A percentile compares a stretch with the other conserved stretches of the same genome.
These are phyloP conservation scores for Yoshiicerus persimilis DNA, from an alignment of 1,140 invertebrate species.

Conservation along the genomic window DNA sequence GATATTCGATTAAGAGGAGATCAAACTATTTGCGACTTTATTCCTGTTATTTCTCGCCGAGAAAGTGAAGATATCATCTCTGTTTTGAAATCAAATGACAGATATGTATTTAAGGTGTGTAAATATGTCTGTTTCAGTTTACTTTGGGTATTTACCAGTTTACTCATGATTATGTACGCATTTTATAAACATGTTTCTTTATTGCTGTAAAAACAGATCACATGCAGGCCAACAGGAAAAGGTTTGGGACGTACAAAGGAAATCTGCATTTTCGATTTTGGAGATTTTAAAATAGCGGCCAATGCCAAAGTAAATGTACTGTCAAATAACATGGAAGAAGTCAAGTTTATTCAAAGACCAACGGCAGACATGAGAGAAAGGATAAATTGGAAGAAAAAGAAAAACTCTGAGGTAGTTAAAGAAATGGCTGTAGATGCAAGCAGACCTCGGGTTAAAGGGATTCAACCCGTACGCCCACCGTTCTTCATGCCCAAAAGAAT, in stretches of 20 bases:
- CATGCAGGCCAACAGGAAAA: not conserved
- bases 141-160: not conserved
- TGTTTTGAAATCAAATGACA: not conserved
- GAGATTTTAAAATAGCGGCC: slow-evolving; percentile 61
- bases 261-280: slow-evolving; percentile 62
- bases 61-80: not conserved
- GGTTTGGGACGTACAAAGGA: slow-evolving; percentile 62
- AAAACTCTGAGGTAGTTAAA: slow-evolving; percentile 53
- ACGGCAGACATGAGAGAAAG: slow-evolving; percentile 60
- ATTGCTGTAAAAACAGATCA: not conserved
- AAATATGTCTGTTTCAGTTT: not conserved
- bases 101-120: not conserved
- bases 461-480: slow-evolving; percentile 21
- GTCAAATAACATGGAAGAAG: not conserved
- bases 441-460: not conserved
- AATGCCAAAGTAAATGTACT: slow-evolving; percentile 58
- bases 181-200: not conserved
- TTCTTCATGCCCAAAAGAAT: slow-evolving; percentile 49
- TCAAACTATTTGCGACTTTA: slow-evolving; percentile 16
- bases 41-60: not conserved
- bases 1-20: not conserved
- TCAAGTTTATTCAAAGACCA: slow-evolving; percentile 44
- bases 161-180: not conserved
- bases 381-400: not conserved
- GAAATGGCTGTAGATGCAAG: slow-evolving; percentile 57